Evolutionary conservation across 2,113 vertebrate species (phyloP), one percentile per base, ranked within the genome.

Genomic region (Misgurnus anguillicaudatus): DNA sequence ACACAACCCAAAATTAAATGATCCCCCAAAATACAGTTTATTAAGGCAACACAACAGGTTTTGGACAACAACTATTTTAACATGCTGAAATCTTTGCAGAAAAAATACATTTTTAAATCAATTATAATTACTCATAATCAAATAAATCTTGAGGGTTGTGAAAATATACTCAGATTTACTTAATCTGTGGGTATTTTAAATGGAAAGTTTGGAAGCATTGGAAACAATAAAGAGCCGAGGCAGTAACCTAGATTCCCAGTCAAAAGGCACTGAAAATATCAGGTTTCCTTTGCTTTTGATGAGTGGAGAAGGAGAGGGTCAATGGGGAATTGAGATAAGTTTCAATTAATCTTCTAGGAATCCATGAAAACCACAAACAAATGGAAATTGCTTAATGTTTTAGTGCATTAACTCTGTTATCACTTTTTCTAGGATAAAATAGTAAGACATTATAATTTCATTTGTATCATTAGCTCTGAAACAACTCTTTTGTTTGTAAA

Each of bases 281-380:
- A 80, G 72, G 82, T 91, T 89, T 86, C 85, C 81, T 16, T 58
- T 80, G 63, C 69, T 61, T 7, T 74, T 39, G 19, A 45, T 47
- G 57, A 60, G 71, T 31, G 19, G 13, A 45, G 38, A 31, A 41
- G 4, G 14, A 47, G 41, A 13, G 14, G 31, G 57, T 72, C 11
- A 42, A 58, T 24, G 6, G 36, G 11, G 58, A 38, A 58, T 3
- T 58, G 70, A 42, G 55, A 24, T 41, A 19, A 69, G 69, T 85
- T 51, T 6, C 87, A 89, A 71, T 48, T n/a, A 78, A 86, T 74
- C 85, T 82, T 60, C 78, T 70, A 78, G 78, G 19, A 74, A 31
- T 41, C 17, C 10, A 19, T 36, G 17, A 51, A 17, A 6, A 38
- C 17, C 9, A 5, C 16, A 53, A 51, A 51, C 48, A 13, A 51